A percentile compares a stretch with the other conserved stretches of the same genome.
Conservation (phyloP, 2,888 invertebrate genomes). For the Campoplex capitator region DNA sequence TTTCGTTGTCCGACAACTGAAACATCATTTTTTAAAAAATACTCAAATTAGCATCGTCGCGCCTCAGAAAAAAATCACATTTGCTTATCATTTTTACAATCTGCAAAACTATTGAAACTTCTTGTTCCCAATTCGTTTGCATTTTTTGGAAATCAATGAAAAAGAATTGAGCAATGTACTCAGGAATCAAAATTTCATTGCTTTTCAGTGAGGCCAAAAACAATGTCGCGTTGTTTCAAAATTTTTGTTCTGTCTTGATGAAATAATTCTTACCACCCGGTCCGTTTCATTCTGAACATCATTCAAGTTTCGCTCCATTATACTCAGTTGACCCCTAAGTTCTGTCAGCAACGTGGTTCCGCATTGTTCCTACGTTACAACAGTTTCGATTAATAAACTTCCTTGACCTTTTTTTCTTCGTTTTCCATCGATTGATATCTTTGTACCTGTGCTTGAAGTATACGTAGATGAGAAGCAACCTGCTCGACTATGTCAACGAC, state of each 20-base stretch:
- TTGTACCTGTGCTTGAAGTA: slow-evolving; percentile 74
- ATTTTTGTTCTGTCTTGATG: not conserved
- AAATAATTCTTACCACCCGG: slow-evolving; percentile 75
- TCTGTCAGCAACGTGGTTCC: slow-evolving; percentile 71
- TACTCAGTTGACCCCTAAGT: slow-evolving; percentile 74
- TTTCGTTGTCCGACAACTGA: slow-evolving; percentile 77
- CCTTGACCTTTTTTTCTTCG: slow-evolving; percentile 32
- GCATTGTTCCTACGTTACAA: slow-evolving; percentile 63
- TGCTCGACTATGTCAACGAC: slow-evolving; percentile 79
- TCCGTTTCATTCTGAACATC: slow-evolving; percentile 77
- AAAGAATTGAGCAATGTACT: no score
- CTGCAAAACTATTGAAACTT: not conserved
- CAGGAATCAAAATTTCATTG: not conserved
- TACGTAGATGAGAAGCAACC: slow-evolving; percentile 75
- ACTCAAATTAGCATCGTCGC: not conserved
- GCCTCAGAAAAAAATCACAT: not conserved
- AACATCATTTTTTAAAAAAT: not conserved
- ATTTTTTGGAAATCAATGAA: not conserved
- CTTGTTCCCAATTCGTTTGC: not conserved
- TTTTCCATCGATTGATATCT: not conserved
- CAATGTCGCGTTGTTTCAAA: not conserved
- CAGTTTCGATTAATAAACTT: slow-evolving; percentile 49
- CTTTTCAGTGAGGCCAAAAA: not conserved
- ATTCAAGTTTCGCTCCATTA: slow-evolving; percentile 74
- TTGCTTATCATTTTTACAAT: not conserved